Evolutionary conservation across 2,888 invertebrate genomes (phyloP), one percentile per base, ranked within the genome.

Genomic region (Meiosimyza decipiens): DNA sequence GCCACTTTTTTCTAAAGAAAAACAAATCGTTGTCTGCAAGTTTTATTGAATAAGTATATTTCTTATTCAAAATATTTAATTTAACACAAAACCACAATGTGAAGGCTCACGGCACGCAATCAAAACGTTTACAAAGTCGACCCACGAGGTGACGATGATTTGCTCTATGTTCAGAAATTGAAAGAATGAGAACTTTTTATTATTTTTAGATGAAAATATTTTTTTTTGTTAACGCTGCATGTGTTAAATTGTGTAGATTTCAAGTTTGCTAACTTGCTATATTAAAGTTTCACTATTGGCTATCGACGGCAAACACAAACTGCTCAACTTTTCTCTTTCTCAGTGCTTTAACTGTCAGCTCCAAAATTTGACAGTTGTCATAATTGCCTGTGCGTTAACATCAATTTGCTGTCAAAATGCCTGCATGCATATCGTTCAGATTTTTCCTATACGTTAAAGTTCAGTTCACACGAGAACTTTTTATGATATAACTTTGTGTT

Each of bases 11-110:
- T n/a, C n/a, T 28, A 13, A 47, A 28, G 18, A 69, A 40, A 13
- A 16, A 28, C 13, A 69, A 40, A 71, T 15, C 47, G 2, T 63
- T 16, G 15, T 52, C 28, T 54, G 6, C 9, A 52, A 40, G 51
- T 52, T 66, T 66, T 51, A 15, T 28, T 28, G 4, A 28, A 28
- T 28, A 51, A 9, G 28, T 54, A 13, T 66, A 55, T 66, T 51
- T 50, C 50, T 62, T 67, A 18, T 47, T 55, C 15, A 16, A 16
- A 67, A 55, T 18, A 16, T 70, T 51, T 33, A 40, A 62, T 47
- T 62, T n/a, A 55, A n/a, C 18, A 55, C 55, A 55, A 55, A 6
- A 13, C 40, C 9, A 9, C 40, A 40, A n/a, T 2, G 28, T 28
- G 28, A 3, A 28, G 18, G 55, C 12, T 55, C 11, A 18, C 18